Evolutionary conservation across 2,888 invertebrate genomes (phyloP).

Genomic region (Amblyjoppa proteus): DNA sequence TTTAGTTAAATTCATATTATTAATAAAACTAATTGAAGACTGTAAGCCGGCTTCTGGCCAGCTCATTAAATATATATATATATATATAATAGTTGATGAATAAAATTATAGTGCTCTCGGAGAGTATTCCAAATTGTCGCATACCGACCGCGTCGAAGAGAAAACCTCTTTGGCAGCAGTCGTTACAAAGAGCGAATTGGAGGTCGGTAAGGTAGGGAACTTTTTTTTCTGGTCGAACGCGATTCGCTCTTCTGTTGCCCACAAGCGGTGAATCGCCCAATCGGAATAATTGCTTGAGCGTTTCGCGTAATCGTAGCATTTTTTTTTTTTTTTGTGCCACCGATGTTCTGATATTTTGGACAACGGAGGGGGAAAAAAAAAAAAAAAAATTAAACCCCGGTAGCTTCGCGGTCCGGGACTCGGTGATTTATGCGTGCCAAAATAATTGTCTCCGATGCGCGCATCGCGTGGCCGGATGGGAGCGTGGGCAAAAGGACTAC

Average conservation of each 20-base stretch:
- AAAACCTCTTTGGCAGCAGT: constrained; percentile 27
- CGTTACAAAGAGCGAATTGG: constrained; percentile 2
- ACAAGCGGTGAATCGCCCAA: background rate
- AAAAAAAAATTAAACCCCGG: constrained; percentile 1
- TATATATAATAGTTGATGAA: background rate
- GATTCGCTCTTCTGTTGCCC: too few relatives aligned
- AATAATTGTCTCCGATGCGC: constrained; percentile 8
- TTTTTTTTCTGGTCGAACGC: background rate
- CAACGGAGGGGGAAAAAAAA: constrained; percentile 8
- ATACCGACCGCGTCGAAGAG: background rate
- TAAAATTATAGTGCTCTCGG: background rate
- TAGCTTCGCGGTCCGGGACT: background rate
- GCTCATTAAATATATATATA: background rate
- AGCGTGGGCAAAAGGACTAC: constrained; percentile 61
- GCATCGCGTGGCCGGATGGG: constrained; percentile 14
- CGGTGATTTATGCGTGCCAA: background rate
- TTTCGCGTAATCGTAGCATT: background rate
- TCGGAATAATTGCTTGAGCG: constrained; percentile 2
- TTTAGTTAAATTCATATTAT: too few relatives aligned
- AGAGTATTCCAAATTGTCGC: background rate
- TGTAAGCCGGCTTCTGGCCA: too few relatives aligned
- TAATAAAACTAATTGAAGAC: too few relatives aligned
- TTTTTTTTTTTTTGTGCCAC: background rate
- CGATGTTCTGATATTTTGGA: background rate
- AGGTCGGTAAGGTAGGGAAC: constrained; percentile 38